Evolutionary conservation across 2,113 vertebrate genomes (phyloP).

Genomic region (Lampris megalopsis): DNA sequence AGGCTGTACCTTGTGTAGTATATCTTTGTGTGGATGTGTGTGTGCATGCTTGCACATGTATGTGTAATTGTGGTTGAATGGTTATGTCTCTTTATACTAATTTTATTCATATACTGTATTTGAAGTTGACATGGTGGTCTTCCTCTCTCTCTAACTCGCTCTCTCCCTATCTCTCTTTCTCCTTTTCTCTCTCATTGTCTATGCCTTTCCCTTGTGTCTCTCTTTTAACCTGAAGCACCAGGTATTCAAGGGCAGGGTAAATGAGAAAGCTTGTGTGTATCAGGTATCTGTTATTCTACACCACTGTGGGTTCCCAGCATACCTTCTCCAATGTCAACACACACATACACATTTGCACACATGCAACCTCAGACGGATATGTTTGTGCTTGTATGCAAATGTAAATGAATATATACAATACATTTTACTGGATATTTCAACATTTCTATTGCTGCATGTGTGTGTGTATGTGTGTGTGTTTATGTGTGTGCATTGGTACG

Average conservation of each 20-base stretch:
- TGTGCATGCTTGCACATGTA: constrained; percentile 3
- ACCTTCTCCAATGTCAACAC: constrained; percentile 63
- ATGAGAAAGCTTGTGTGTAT: constrained; percentile 74
- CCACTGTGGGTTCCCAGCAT: constrained; percentile 47
- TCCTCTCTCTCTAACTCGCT: background rate
- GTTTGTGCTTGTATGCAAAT: constrained; percentile 17
- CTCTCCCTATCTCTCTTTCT: background rate
- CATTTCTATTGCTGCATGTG: constrained; percentile 51
- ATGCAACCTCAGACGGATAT: constrained; percentile 29
- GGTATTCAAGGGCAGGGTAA: constrained; percentile 76
- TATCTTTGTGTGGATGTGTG: too few relatives aligned
- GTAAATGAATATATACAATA: constrained; percentile 10
- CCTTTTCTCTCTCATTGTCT: constrained; percentile 22
- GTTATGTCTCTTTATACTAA: constrained; percentile 9
- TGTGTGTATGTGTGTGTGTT: constrained; percentile 27
- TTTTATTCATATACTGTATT: constrained; percentile 20
- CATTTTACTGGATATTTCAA: constrained; percentile 46
- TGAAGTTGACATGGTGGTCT: background rate
- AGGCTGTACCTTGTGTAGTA: too few relatives aligned
- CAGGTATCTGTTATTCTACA: constrained; percentile 72
- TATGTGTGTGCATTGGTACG: too few relatives aligned
- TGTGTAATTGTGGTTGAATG: background rate
- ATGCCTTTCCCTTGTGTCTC: constrained; percentile 19
- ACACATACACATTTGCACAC: constrained; percentile 15
- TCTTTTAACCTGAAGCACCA: constrained; percentile 74